Base-by-base conservation (phyloP, 2,797 vertebrate species). In the Sylvia borin region DNA sequence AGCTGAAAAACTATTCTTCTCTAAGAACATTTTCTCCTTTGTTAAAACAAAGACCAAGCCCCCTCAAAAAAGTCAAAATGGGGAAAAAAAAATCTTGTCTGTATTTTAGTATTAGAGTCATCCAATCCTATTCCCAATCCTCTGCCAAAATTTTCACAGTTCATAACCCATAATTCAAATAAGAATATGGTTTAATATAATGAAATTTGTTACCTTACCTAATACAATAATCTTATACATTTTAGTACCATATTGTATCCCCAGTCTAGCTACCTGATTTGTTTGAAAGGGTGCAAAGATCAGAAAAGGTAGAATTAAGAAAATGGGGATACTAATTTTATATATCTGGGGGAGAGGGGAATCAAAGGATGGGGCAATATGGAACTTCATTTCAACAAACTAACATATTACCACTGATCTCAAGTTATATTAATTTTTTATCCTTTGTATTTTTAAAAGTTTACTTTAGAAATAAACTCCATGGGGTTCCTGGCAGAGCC, bases 401-500 rank as follows among this genome's bases (percentile, higher is more conserved):
- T 54, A 78, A 61, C 8, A 29, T 60, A 60, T 48, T 77, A 90
- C 48, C 22, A 34, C 20, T 48, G 79, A 76, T 92, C 95, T 93
- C 45, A 68, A 85, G 58, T 65, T n/a, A 16, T 34, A 91, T 76
- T 85, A 87, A 32, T 88, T 93, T 66, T 86, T 87, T 82, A 66
- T 85, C n/a, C 40, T 88, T 34, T 43, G 42, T 95, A 86, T 95
- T 96, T 96, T 94, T 77, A 67, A 94, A 97, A 95, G 96, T 98
- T 97, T 97, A 90, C 97, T 97, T 98, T 94, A 95, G 94, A 96
- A 96, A 95, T 96, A 96, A 97, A 97, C 96, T 97, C 96, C 85
- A 85, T 67, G 94, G 96, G 96, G 95, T 94, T 97, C 90, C 97
- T 98, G 97, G 97, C 97, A 98, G 96, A 97, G 93, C 93, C 90